These are phyloP conservation scores for Serripes groenlandicus DNA, from an alignment of 2,888 invertebrate genomes.

Conservation along the genomic window DNA sequence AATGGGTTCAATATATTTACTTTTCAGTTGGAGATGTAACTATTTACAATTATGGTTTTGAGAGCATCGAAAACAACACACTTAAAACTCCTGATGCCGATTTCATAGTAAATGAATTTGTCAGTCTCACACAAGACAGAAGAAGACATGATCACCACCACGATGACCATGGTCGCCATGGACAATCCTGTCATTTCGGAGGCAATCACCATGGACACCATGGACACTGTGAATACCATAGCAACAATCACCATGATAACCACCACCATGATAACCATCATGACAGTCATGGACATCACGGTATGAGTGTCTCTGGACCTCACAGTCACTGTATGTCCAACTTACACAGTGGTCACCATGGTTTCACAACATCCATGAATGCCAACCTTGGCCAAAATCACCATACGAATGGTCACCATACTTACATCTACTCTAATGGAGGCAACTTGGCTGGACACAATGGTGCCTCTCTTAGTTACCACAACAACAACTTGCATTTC, in stretches of 20 bases:
- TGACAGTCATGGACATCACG: not conserved
- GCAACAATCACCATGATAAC: slow-evolving; percentile 25
- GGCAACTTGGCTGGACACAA: slow-evolving; percentile 52
- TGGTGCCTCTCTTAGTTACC: slow-evolving; percentile 54
- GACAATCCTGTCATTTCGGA: slow-evolving; percentile 37
- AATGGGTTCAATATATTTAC: not conserved
- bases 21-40: slow-evolving; percentile 26
- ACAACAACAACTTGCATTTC: slow-evolving; percentile 47
- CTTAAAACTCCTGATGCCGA: slow-evolving; percentile 52
- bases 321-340: slow-evolving; percentile 55
- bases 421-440: slow-evolving; percentile 56
- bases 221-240: slow-evolving; percentile 21
- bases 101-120: slow-evolving; percentile 58
- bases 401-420: slow-evolving; percentile 34
- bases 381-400: slow-evolving; percentile 53
- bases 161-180: slow-evolving; percentile 27
- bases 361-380: slow-evolving; percentile 61
- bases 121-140: slow-evolving; percentile 37
- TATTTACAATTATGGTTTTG: slow-evolving; percentile 55
- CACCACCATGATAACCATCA: slow-evolving; percentile 28
- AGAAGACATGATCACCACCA: slow-evolving; percentile 15
- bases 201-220: slow-evolving; percentile 34
- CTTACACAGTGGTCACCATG: slow-evolving; percentile 51
- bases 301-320: slow-evolving; percentile 5
- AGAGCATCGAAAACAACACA: slow-evolving; percentile 45